phyloP scores from a whole-genome alignment of 2,797 vertebrate species.

The Buphagus erythrorhynchus region DNA sequence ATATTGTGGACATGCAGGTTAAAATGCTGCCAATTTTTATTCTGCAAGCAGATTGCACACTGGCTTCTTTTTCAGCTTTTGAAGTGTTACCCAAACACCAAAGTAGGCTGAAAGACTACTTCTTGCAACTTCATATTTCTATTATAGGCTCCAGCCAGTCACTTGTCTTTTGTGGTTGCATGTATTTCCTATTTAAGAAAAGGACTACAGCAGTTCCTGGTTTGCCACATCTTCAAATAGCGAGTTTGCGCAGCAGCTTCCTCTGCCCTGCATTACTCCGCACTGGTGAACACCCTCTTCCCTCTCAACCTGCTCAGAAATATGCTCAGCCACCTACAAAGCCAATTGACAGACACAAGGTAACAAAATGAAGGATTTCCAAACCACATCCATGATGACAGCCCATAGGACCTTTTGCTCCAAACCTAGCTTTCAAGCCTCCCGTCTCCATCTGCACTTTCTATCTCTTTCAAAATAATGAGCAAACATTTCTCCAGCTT shows the following conservation, averaged over 20 bases:
- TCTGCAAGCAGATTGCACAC: background rate
- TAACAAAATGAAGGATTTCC: background rate
- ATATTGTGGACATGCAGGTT: background rate
- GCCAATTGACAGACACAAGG: background rate
- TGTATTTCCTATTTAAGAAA: conserved; percentile 60
- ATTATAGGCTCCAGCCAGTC: background rate
- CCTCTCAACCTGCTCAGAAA: background rate
- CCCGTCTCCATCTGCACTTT: conserved; percentile 12
- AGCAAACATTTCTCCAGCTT: background rate
- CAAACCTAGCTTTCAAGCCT: background rate
- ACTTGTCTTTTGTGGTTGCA: conserved; percentile 33
- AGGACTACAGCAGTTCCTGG: conserved; percentile 49
- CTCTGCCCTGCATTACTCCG: background rate
- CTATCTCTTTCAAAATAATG: background rate
- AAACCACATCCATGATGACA: background rate
- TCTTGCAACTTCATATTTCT: conserved; percentile 8
- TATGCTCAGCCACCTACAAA: background rate
- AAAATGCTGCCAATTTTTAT: background rate
- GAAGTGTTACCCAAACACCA: background rate
- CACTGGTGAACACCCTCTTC: background rate
- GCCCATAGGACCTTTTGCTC: background rate
- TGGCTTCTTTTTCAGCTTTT: background rate
- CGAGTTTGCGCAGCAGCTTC: conserved; percentile 31
- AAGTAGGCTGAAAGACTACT: background rate
- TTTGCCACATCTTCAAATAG: conserved; percentile 39